These are phyloP conservation scores for Opisthocomus hoazin DNA, from an alignment of 2,113 vertebrate species.

Conservation along the genomic window DNA sequence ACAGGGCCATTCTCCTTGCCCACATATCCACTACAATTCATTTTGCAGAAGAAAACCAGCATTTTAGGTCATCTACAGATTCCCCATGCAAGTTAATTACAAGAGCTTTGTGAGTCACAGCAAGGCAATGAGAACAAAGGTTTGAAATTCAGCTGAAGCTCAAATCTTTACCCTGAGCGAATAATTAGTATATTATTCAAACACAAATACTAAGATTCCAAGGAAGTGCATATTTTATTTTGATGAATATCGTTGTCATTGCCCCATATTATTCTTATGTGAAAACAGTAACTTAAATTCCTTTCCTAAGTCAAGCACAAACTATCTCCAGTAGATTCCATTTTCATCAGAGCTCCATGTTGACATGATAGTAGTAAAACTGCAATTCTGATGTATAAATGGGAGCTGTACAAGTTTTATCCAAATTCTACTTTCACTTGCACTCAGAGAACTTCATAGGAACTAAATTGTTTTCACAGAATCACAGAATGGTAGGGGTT, in stretches of 20 bases:
- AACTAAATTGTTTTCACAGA: neutral
- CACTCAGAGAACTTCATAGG: neutral
- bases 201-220: neutral
- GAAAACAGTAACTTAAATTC: neutral
- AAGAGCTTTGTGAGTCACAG: neutral
- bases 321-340: neutral
- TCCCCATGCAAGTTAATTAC: neutral
- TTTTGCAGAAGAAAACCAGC: neutral
- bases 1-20: neutral
- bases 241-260: neutral
- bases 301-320: neutral
- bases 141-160: neutral
- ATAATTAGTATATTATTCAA: neutral
- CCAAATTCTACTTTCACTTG: neutral
- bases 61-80: neutral
- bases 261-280: neutral
- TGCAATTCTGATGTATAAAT: neutral
- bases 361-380: neutral
- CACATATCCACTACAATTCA: neutral
- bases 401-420: neutral
- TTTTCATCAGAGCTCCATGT: neutral
- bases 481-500: too few species aligned
- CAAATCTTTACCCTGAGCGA: neutral
- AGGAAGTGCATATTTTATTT: neutral
- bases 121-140: neutral